Base-by-base conservation (phyloP, 2,113 vertebrate genomes). In the Ammodytes dubius region DNA sequence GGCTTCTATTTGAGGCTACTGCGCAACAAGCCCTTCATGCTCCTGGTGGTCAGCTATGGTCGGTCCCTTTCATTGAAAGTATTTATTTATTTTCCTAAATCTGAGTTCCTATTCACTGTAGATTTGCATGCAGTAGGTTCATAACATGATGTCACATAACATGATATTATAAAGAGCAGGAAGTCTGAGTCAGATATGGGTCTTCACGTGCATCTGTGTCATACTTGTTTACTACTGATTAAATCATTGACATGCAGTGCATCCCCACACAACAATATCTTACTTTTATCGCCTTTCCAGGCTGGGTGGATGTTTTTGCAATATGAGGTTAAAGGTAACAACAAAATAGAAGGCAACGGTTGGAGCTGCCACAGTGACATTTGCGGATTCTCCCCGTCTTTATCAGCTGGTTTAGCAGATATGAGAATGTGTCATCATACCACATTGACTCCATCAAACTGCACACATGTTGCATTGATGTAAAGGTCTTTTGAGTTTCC, bases 11-110 rank as follows among this genome's bases (percentile, higher is more conserved):
- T 87, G 59, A 95, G 93, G 56, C 94, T 99, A 79, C 90, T 99
- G 77, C 65, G 82, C 79, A 99, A 98, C 85, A 83, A 88, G 81
- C 94, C 96, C 89, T 99, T 99, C 70, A 88, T 98, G 91, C 93
- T 99, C 27, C 96, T 99, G 13, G 75, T 96, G 89, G 76, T 98
- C 88, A 96, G 94, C 77, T 99, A 99, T 0, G 98, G 98, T 99
- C 95, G 93, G 94, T 86, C 52, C 49, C 69, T 8, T 58, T 53
- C 45, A 27, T 27, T 27, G n/a, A n/a, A n/a, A n/a, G n/a, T n/a
- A 27, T 27, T 27, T 27, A 27, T 27, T 27, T 27, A 27, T 27
- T 27, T 27, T 27, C 27, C 27, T 27, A 27, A 27, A 70, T 43
- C 66, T 12, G 10, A 63, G 59, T 58, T 58, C 27, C 19, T n/a